Base-by-base conservation (phyloP, 2,113 vertebrate species). In the Semnornis frantzii region DNA sequence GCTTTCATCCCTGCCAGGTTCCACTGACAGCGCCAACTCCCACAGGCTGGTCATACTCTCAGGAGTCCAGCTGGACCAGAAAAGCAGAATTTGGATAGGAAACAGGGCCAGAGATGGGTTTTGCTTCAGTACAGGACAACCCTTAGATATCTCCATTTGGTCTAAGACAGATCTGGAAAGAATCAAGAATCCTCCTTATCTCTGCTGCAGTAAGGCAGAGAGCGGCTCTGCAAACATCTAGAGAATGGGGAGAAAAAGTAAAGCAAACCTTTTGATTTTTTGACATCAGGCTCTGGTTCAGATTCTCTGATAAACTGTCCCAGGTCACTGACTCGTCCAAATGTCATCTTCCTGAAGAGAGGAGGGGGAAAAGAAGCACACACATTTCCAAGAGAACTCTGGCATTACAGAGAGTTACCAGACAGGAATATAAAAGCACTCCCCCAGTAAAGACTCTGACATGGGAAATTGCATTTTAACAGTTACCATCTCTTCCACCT, bases 281-380 rank as follows among this genome's bases (percentile, higher is more conserved):
- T 99, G 82, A 99, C 98, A 91, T 99, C 99, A 8, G 99, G 99
- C 94, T 99, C 99, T 15, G 99, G 99, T 93, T 99, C 99, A 34
- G 99, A 99, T 97, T 99, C 99, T 94, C 99, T 97, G 96, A 99
- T 99, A 85, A 99, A 99, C 89, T 99, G 99, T 8, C 99, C 99
- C 94, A 99, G 96, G 94, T 99, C 98, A 85, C 99, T 99, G 93
- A 99, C 99, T 97, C 99, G 98, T 86, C 99, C 99, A 91, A 99
- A 99, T 0, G 99, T 99, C 99, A 99, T 99, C 96, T 96, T 99
- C 94, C 99, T 99, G 97, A 74, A 71, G 72, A n/a, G 50, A 76
- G 50, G 71, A 79, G 8, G 18, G 42, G 18, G 6, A 25, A 57
- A n/a, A 92, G 78, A 88, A 87, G 21, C 68, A 90, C 2, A 33